Evolutionary conservation across 2,888 invertebrate species (phyloP).

Genomic region (Nemoura dubitans): DNA sequence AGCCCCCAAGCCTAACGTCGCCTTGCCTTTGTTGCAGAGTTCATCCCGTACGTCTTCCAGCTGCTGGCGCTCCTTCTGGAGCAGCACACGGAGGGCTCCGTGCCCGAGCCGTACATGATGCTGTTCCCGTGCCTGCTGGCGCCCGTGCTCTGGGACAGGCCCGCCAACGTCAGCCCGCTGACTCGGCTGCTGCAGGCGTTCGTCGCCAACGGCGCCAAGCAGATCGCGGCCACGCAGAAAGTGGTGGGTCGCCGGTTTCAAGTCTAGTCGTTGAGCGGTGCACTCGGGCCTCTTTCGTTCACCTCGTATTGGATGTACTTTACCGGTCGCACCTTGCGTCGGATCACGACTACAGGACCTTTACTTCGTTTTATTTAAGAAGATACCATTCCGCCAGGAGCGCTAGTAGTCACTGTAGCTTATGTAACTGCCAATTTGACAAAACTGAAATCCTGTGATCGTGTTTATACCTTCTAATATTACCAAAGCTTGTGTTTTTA

Average conservation of each 20-base stretch:
- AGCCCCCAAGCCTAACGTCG: neutral
- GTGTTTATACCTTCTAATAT: too few species aligned
- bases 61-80: conserved; percentile 91
- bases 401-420: too few species aligned
- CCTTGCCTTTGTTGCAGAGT: conserved; percentile 70
- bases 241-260: conserved; percentile 66
- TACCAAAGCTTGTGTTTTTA: too few species aligned
- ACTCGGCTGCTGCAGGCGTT: conserved; percentile 91
- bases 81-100: conserved; percentile 67
- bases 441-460: too few species aligned
- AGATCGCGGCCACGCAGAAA: conserved; percentile 75
- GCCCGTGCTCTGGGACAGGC: conserved; percentile 92
- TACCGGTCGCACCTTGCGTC: too few species aligned
- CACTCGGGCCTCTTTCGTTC: too few species aligned
- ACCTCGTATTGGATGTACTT: too few species aligned
- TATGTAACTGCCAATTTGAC: too few species aligned
- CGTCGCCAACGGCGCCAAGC: conserved; percentile 75
- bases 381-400: too few species aligned
- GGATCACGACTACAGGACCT: too few species aligned
- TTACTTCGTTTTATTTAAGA: too few species aligned
- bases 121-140: conserved; percentile 90
- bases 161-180: conserved; percentile 92
- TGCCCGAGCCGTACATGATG: conserved; percentile 87
- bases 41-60: conserved; percentile 99
- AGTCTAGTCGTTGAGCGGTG: neutral